Evolutionary conservation across 2,113 vertebrate genomes (phyloP).

Genomic region (Ancistrus triradiatus): DNA sequence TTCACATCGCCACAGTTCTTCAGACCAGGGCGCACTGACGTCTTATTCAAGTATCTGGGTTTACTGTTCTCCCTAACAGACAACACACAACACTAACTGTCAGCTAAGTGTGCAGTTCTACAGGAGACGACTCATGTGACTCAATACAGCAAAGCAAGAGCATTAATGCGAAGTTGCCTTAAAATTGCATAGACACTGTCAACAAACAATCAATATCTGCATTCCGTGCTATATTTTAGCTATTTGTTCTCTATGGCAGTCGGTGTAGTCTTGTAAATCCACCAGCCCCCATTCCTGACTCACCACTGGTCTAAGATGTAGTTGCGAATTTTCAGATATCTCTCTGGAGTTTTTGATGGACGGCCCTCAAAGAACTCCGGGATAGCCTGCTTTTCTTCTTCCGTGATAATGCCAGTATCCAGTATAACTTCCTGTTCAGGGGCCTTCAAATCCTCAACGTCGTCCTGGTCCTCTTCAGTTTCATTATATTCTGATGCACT

Average conservation of each 20-base stretch:
- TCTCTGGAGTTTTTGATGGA: conserved; percentile 90
- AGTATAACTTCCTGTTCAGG: conserved; percentile 87
- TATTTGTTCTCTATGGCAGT: too few species aligned
- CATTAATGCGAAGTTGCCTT: too few species aligned
- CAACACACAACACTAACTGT: background rate
- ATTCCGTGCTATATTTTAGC: too few species aligned
- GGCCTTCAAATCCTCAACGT: conserved; percentile 79
- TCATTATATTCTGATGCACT: conserved; percentile 27
- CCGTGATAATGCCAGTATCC: conserved; percentile 75
- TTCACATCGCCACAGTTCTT: conserved; percentile 98
- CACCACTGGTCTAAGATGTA: conserved; percentile 98
- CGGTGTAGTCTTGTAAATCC: background rate
- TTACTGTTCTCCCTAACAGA: conserved; percentile 77
- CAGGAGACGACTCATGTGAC: too few species aligned
- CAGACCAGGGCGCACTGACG: conserved; percentile 90
- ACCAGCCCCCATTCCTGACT: background rate
- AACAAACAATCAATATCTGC: too few species aligned
- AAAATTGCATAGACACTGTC: too few species aligned
- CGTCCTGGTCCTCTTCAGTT: conserved; percentile 50
- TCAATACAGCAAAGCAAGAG: too few species aligned
- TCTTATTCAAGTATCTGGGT: conserved; percentile 96
- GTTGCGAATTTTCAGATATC: conserved; percentile 96
- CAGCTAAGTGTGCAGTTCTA: too few species aligned
- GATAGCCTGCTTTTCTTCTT: conserved; percentile 95
- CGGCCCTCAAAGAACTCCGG: conserved; percentile 97